These are phyloP conservation scores for Carassius gibelio DNA, from an alignment of 2,113 vertebrate species.

Conservation along the genomic window DNA sequence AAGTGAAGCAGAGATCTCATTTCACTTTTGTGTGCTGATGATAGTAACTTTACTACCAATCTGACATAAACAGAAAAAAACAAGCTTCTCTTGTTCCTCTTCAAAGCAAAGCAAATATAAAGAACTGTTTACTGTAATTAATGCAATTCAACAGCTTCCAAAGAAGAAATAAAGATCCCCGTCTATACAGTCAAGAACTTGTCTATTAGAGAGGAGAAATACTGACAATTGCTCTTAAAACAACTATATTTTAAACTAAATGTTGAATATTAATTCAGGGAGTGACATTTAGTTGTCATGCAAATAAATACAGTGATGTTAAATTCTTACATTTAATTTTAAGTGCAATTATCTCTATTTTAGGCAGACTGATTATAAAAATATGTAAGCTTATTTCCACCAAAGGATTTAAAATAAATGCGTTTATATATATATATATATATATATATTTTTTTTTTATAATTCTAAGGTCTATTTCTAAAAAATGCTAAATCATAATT, in stretches of 20 bases:
- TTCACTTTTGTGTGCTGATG: conserved; percentile 69
- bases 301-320: neutral
- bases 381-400: no score
- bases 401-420: neutral
- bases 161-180: neutral
- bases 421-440: no score
- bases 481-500: no score
- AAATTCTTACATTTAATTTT: neutral
- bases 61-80: conserved; percentile 40
- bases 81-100: conserved; percentile 26
- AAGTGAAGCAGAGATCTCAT: conserved; percentile 73
- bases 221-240: neutral
- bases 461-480: no score
- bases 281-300: neutral
- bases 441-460: no score
- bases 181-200: neutral
- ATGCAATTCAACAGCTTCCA: neutral
- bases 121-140: neutral
- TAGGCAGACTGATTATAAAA: neutral
- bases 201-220: neutral
- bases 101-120: conserved; percentile 11
- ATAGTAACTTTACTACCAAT: conserved; percentile 57
- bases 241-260: neutral
- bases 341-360: neutral
- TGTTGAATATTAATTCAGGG: neutral